Base-by-base conservation (phyloP, 2,888 invertebrate genomes). In the Macroteleia sp. region DNA sequence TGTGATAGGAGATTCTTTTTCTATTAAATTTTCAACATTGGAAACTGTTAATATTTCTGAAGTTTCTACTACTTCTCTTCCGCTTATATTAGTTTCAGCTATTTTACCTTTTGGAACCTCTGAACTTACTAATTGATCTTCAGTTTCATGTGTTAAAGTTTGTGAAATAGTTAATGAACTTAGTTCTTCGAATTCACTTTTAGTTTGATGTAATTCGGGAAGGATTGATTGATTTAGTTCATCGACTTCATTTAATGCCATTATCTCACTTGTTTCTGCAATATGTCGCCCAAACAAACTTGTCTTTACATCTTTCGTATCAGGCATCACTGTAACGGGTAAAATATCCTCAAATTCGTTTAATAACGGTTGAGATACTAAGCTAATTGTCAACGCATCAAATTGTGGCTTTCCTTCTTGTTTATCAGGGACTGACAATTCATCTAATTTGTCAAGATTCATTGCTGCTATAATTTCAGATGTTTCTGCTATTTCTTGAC, bases 11-110 rank as follows among this genome's bases (percentile, higher is more conserved):
- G 52, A 10, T n/a, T 30, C 64, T 6, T 76, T 25, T 41, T 76
- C 62, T 3, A 17, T 44, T 0, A 86, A 28, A 34, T 86, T 83
- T 32, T 80, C 81, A 0, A 82, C 83, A 20, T 81, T 86, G 0
- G 82, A 61, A 44, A 87, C 71, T 0, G 87, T 81, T 46, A 86
- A 17, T 1, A 88, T 71, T 64, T 89, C 84, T 22, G 73, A 77
- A 64, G 89, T 90, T 84, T 92, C 87, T n/a, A 91, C 91, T 34
- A 90, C 86, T 83, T 91, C 90, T 79, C 89, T 86, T 12, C 89
- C 87, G 50, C 87, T 83, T 17, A 92, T 77, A 57, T 71, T 62
- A 64, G 73, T 14, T 42, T 48, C 5, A 9, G 85, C 85, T 9
- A 34, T 81, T 56, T 82, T 84, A 56, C 64, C 32, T 25, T 28